phyloP scores from a whole-genome alignment of 2,113 vertebrate genomes.

The Rana temporaria region DNA sequence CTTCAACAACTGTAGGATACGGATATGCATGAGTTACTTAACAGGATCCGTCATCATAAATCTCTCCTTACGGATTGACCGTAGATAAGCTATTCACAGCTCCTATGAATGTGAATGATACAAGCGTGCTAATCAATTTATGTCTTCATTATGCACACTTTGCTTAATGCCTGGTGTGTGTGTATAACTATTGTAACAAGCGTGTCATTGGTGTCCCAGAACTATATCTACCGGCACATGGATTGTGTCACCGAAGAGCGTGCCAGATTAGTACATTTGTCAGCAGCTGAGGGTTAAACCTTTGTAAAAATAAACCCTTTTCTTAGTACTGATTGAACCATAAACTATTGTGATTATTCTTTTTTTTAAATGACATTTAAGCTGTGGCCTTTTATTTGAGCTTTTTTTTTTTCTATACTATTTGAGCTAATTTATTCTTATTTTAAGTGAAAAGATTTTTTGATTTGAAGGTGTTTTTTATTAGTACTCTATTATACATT shows the following conservation, averaged over 20 bases:
- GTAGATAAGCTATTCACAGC: slow-evolving; percentile 22
- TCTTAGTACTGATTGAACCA: too few species aligned
- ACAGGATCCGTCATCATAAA: slow-evolving; percentile 11
- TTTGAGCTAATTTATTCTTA: too few species aligned
- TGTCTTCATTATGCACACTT: slow-evolving; percentile 40
- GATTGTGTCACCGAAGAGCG: slow-evolving; percentile 25
- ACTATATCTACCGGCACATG: slow-evolving; percentile 19
- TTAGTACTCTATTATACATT: too few species aligned
- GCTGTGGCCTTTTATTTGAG: too few species aligned
- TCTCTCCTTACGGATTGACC: slow-evolving; percentile 24
- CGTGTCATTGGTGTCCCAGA: slow-evolving; percentile 34
- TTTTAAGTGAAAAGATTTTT: too few species aligned
- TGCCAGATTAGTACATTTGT: slow-evolving; percentile 13
- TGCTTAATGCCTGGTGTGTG: slow-evolving; percentile 37
- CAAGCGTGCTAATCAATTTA: slow-evolving; percentile 43
- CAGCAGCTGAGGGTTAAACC: not conserved
- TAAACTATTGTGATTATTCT: too few species aligned
- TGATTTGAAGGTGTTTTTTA: too few species aligned
- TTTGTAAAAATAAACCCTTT: too few species aligned
- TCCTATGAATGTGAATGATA: slow-evolving; percentile 29
- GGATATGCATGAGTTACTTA: slow-evolving; percentile 3
- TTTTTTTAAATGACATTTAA: too few species aligned
- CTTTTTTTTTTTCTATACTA: too few species aligned
- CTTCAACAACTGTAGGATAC: too few species aligned
- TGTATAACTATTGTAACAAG: slow-evolving; percentile 36